A percentile compares a stretch with the other conserved stretches of the same genome.
Evolutionary conservation across 2,888 invertebrate species (phyloP).

Genomic region (Vandiemenella viatica): DNA sequence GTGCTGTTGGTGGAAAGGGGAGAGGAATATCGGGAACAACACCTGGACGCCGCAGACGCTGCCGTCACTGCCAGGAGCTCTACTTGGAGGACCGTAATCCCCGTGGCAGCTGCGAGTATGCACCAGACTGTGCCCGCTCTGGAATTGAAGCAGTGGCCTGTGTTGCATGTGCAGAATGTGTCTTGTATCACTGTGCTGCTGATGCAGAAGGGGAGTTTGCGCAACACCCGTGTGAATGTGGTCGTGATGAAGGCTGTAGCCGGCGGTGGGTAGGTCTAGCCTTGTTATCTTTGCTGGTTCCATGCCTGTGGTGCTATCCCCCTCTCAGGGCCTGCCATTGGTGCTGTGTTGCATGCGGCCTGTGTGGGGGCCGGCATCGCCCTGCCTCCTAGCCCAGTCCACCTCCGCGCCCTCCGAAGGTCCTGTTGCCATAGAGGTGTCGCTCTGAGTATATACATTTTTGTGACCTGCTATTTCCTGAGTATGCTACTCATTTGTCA

Average conservation of each 20-base stretch:
- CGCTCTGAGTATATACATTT: too few species aligned
- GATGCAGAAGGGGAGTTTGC: constrained; percentile 80
- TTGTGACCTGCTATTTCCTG: too few species aligned
- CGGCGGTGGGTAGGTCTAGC: constrained; percentile 78
- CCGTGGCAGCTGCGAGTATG: constrained; percentile 71
- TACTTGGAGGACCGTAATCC: constrained; percentile 72
- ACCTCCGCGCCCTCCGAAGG: too few species aligned
- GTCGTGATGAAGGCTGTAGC: constrained; percentile 48
- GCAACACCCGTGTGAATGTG: constrained; percentile 71
- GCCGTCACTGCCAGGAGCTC: constrained; percentile 63
- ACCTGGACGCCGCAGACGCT: constrained; percentile 33
- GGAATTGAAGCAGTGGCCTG: constrained; percentile 73
- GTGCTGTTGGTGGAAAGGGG: constrained; percentile 22
- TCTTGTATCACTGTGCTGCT: constrained; percentile 87
- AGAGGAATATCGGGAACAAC: too few species aligned
- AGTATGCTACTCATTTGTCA: too few species aligned
- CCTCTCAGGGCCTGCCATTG: constrained; percentile 73
- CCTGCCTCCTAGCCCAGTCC: constrained; percentile 19
- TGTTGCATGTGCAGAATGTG: constrained; percentile 72
- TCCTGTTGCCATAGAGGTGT: too few species aligned
- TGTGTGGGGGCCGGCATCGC: constrained; percentile 68
- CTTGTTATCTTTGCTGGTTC: constrained; percentile 71
- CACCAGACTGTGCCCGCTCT: constrained; percentile 67
- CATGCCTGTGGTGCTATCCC: constrained; percentile 88
- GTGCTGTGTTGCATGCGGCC: constrained; percentile 62